Conservation (phyloP, 2,888 invertebrate genomes). For the Hartigia nigra region DNA sequence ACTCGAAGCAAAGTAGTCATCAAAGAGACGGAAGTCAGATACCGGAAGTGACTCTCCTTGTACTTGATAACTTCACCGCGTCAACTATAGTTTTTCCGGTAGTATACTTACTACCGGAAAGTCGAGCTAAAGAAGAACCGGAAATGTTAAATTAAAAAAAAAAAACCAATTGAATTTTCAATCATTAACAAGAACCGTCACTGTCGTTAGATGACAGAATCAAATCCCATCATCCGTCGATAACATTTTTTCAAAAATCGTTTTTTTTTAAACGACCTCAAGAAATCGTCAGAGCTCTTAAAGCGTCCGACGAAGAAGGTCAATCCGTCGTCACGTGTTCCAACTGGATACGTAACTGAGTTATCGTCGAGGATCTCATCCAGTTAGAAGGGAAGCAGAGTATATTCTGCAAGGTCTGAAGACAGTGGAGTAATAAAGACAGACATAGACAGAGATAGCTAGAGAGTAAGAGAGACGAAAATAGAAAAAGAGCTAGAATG, state of each 20-base stretch:
- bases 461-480: neutral
- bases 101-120: no score
- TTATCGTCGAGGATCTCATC: slow-evolving; percentile 25
- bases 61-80: neutral
- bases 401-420: neutral
- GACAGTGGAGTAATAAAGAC: neutral
- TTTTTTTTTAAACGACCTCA: neutral
- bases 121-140: neutral
- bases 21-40: neutral
- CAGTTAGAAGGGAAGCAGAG: slow-evolving; percentile 17
- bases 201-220: neutral
- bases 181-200: neutral
- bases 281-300: neutral
- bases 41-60: neutral
- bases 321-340: neutral
- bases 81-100: neutral
- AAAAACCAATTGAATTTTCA: neutral
- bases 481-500: neutral
- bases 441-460: no score
- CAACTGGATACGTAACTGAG: slow-evolving; percentile 20
- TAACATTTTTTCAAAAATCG: no score
- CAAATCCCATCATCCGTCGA: neutral
- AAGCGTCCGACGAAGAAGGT: neutral
- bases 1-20: neutral
- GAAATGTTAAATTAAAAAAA: neutral